A percentile compares a stretch with the other conserved stretches of the same genome.
These are phyloP conservation scores for Copsychus sechellarum DNA, from an alignment of 2,113 vertebrate genomes.

Conservation along the genomic window DNA sequence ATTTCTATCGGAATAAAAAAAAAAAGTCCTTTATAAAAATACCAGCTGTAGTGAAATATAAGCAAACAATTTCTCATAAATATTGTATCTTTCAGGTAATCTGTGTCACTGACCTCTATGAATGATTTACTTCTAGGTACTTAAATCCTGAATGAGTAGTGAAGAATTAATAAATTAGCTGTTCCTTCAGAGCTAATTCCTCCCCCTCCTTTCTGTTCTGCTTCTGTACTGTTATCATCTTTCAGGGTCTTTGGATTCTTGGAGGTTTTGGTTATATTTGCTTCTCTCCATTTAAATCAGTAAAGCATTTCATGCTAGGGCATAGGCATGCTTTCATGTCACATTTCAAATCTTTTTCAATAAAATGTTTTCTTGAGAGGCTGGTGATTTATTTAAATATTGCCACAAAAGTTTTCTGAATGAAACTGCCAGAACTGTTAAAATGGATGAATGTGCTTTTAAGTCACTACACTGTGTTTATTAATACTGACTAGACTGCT, in stretches of 20 bases:
- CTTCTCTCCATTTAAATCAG: neutral
- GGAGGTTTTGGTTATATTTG: neutral
- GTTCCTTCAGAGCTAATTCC: neutral
- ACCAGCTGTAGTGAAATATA: neutral
- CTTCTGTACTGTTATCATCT: neutral
- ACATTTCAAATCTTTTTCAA: neutral
- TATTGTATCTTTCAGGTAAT: neutral
- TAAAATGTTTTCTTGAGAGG: neutral
- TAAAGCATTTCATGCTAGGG: neutral
- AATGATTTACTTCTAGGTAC: neutral
- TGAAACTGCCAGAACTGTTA: neutral
- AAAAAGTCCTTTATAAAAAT: neutral
- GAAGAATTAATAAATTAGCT: neutral
- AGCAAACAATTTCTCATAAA: neutral
- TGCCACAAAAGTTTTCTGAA: neutral
- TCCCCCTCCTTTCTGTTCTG: neutral
- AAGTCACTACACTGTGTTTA: neutral
- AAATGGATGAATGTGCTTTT: neutral
- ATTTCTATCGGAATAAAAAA: neutral
- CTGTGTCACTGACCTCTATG: neutral
- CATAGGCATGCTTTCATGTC: accelerated
- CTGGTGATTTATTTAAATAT: neutral
- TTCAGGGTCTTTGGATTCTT: neutral
- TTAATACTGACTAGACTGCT: neutral
- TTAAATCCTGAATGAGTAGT: neutral